Conservation (phyloP, 2,113 vertebrate species). For the Paradisaea rubra region DNA sequence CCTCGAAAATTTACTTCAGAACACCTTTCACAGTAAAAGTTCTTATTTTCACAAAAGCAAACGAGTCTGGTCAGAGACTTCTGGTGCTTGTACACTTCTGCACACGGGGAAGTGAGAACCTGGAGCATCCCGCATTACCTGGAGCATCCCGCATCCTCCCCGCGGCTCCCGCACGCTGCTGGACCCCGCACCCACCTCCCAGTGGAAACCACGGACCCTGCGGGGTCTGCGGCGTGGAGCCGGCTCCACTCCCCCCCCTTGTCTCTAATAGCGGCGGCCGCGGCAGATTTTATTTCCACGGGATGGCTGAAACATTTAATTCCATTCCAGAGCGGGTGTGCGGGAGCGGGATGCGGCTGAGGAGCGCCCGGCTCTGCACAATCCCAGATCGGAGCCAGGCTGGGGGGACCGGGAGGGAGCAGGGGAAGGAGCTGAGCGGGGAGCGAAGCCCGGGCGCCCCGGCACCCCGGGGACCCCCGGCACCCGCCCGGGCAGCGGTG, state of each 20-base stretch:
- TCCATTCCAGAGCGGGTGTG: neutral
- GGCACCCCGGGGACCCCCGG: neutral
- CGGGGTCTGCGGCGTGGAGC: neutral
- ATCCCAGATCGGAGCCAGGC: neutral
- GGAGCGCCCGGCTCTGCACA: neutral
- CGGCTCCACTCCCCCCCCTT: fast-evolving
- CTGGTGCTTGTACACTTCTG: fast-evolving
- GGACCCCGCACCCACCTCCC: neutral
- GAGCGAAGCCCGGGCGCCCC: neutral
- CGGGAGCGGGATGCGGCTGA: neutral
- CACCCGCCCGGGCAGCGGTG: neutral
- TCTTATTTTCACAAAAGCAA: neutral
- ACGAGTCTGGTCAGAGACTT: neutral
- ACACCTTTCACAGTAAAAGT: fast-evolving
- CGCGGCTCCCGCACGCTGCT: neutral
- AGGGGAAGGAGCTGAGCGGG: neutral
- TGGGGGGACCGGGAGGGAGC: neutral
- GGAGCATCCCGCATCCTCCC: neutral
- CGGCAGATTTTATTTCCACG: neutral
- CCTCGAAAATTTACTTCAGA: neutral
- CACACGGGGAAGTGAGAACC: fast-evolving
- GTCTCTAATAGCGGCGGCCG: fast-evolving
- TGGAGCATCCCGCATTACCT: neutral
- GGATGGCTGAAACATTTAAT: neutral
- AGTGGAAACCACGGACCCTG: fast-evolving